Conservation (phyloP, 1,140 invertebrate genomes). For the Monomorium pharaonis region DNA sequence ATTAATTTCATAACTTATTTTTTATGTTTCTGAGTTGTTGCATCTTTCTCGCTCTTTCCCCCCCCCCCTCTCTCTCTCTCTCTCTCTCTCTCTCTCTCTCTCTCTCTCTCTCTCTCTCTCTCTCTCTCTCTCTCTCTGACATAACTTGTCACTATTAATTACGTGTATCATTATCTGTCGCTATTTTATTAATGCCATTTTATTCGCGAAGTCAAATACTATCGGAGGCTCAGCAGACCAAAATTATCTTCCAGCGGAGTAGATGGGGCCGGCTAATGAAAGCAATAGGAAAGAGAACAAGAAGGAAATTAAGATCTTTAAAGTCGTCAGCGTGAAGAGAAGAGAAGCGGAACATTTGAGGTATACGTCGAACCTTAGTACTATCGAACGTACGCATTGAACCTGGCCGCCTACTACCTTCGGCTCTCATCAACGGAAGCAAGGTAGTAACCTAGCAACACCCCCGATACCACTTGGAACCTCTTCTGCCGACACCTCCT, state of each 20-base stretch:
- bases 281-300: constrained; percentile 22
- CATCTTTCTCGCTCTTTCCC: too few relatives aligned
- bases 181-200: constrained; percentile 7
- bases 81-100: too few relatives aligned
- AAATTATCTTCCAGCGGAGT: constrained; percentile 3
- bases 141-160: constrained; percentile 4
- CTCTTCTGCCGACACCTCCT: constrained; percentile 75
- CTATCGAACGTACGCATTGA: constrained; percentile 60
- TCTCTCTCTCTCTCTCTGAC: too few relatives aligned
- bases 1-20: too few relatives aligned
- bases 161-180: background rate
- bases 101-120: too few relatives aligned
- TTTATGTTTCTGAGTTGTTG: too few relatives aligned
- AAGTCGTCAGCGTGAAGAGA: constrained; percentile 43
- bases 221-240: background rate
- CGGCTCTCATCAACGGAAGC: constrained; percentile 65
- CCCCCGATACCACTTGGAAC: constrained; percentile 78
- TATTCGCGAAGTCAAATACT: background rate
- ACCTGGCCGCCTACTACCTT: constrained; percentile 30
- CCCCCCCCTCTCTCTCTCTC: too few relatives aligned
- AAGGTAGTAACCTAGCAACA: constrained; percentile 83
- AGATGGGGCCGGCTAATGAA: constrained; percentile 30
- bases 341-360: constrained; percentile 58
- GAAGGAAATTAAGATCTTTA: constrained; percentile 61
- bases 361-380: constrained; percentile 28